Base-by-base conservation (phyloP, 2,797 vertebrate genomes). In the Microctenopoma steveboyesi region DNA sequence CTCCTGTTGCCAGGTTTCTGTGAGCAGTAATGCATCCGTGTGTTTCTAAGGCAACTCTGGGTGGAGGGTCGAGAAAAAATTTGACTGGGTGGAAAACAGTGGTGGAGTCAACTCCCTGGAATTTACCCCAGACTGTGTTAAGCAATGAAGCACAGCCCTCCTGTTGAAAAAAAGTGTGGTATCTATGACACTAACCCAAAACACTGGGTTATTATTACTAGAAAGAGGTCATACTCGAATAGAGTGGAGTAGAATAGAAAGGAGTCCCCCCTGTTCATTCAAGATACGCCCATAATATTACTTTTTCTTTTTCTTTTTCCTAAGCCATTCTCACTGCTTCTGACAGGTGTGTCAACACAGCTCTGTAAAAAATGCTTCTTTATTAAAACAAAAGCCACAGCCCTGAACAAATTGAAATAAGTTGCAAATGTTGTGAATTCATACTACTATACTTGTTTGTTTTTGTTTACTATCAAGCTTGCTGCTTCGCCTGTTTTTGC, bases 41-140 rank as follows among this genome's bases (percentile, higher is more conserved):
- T 52, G 81, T 88, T 85, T 76, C 87, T 79, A 11, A 7, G 67
- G 73, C 56, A 87, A 88, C 83, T 22, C 25, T 61, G 74, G 55
- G 54, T 81, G 76, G 72, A 72, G 68, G 3, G 28, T 30, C 4
- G 28, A 30, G 28, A 62, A 63, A 28, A 81, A 8, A 49, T 16
- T 40, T 4, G 2, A 47, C 58, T 33, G 48, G 56, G 4, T 43
- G 12, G 35, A 51, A 72, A 35, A n/a, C 52, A 50, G 15, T 22
- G 57, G n/a, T 51, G 64, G 27, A 54, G 48, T 46, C 25, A 76
- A 58, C 13, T 78, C 49, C 15, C 40, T 66, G 84, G 82, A 87
- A 86, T 82, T 81, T 37, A 79, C 64, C 48, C 69, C 51, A 48
- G 27, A 58, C 9, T 33, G 30, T 33, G 30, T 33, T 33, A 33